Evolutionary conservation across 2,888 invertebrate species (phyloP).

Genomic region (Cerceris rybyensis): DNA sequence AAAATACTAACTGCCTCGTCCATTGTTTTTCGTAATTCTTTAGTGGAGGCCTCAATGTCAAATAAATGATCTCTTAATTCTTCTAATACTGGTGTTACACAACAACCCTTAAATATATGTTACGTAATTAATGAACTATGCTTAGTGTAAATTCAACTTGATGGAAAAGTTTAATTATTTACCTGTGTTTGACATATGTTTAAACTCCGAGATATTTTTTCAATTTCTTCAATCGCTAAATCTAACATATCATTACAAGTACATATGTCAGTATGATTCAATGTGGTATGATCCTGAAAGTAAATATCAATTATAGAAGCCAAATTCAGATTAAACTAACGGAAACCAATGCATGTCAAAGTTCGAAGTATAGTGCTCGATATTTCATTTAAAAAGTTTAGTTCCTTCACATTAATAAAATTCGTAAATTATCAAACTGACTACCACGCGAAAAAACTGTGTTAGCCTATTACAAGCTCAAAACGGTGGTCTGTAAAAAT

Average conservation of each 20-base stretch:
- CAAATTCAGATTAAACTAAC: background rate
- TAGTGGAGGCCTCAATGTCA: slow-evolving; percentile 66
- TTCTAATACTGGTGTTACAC: slow-evolving; percentile 55
- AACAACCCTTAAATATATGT: slow-evolving; percentile 4
- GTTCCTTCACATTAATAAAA: too few species aligned
- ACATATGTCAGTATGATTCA: slow-evolving; percentile 61
- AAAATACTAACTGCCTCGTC: slow-evolving; percentile 71
- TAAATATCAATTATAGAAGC: slow-evolving; percentile 10
- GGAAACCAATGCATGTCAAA: too few species aligned
- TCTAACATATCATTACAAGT: slow-evolving; percentile 67
- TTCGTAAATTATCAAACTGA: too few species aligned
- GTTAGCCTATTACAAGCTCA: too few species aligned
- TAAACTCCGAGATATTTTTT: slow-evolving; percentile 71
- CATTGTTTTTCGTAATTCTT: slow-evolving; percentile 71
- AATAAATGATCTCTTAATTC: slow-evolving; percentile 68
- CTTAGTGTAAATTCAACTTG: slow-evolving; percentile 15
- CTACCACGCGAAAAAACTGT: too few species aligned
- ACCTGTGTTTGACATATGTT: slow-evolving; percentile 69
- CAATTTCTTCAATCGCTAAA: slow-evolving; percentile 73
- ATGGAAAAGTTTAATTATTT: slow-evolving; percentile 23
- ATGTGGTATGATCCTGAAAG: slow-evolving; percentile 59
- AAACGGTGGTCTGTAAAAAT: too few species aligned
- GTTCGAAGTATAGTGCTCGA: too few species aligned
- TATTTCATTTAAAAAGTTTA: too few species aligned
- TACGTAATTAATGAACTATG: background rate